Conservation (phyloP, 35 echinoderm and acorn worm species). For the Heliocidaris erythrogramma region DNA sequence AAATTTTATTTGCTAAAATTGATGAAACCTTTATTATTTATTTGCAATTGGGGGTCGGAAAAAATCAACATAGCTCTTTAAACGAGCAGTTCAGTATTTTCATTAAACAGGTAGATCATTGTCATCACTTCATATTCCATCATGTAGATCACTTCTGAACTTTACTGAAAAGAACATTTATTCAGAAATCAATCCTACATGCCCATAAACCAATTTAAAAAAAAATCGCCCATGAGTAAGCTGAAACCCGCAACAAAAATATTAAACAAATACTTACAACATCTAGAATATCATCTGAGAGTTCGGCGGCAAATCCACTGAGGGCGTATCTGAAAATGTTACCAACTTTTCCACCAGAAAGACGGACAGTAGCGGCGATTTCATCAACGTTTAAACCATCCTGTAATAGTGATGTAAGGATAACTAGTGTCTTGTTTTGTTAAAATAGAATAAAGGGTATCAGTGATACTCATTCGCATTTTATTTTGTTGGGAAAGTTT, state of each 20-base stretch:
- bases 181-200: not conserved
- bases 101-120: too few species aligned
- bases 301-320: not conserved
- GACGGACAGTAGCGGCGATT: not conserved
- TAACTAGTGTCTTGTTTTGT: too few species aligned
- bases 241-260: not conserved
- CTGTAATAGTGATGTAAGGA: not conserved
- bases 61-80: too few species aligned
- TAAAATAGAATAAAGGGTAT: too few species aligned
- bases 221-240: not conserved
- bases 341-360: not conserved
- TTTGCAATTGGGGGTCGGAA: too few species aligned
- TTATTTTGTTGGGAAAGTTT: too few species aligned
- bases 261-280: not conserved
- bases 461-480: too few species aligned
- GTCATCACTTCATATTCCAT: too few species aligned
- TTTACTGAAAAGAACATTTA: not conserved
- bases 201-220: not conserved
- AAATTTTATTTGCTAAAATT: too few species aligned
- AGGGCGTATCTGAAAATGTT: not conserved
- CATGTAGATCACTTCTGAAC: too few species aligned
- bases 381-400: not conserved
- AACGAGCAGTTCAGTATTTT: too few species aligned
- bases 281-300: not conserved
- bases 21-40: too few species aligned